Conservation (phyloP, 2,797 vertebrate species). For the Melopsittacus undulatus region DNA sequence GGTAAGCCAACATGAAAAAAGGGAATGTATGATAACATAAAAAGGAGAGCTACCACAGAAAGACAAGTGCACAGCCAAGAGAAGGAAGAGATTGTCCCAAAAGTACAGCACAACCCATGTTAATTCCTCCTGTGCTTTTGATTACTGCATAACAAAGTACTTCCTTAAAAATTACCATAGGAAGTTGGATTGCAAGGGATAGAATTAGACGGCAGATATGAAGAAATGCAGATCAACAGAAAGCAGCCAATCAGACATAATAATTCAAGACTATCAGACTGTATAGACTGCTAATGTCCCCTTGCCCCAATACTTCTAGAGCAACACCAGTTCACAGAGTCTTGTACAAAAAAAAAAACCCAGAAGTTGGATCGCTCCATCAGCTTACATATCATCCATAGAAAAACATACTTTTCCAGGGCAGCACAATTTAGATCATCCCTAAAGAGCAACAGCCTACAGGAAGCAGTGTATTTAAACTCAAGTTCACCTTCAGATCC, state of each 20-base stretch:
- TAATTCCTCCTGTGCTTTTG: background rate
- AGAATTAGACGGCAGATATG: background rate
- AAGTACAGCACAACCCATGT: background rate
- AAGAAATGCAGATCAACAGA: background rate
- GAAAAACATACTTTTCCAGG: background rate
- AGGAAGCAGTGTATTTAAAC: background rate
- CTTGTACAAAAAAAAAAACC: background rate
- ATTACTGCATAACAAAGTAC: background rate
- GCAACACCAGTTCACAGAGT: background rate
- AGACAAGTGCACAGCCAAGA: background rate
- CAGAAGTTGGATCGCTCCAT: background rate
- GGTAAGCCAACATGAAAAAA: background rate
- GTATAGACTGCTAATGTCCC: background rate
- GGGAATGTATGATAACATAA: background rate
- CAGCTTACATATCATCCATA: background rate
- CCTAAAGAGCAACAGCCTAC: background rate
- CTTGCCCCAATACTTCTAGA: background rate
- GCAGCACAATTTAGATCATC: background rate
- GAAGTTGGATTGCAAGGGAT: background rate
- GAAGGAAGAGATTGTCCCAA: background rate
- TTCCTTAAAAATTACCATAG: background rate
- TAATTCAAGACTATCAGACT: background rate
- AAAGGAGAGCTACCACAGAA: background rate
- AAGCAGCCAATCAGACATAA: background rate
- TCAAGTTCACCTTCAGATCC: background rate